These are phyloP conservation scores for Rhabdomys dilectus DNA, from an alignment of 2,113 vertebrate genomes.

Conservation along the genomic window DNA sequence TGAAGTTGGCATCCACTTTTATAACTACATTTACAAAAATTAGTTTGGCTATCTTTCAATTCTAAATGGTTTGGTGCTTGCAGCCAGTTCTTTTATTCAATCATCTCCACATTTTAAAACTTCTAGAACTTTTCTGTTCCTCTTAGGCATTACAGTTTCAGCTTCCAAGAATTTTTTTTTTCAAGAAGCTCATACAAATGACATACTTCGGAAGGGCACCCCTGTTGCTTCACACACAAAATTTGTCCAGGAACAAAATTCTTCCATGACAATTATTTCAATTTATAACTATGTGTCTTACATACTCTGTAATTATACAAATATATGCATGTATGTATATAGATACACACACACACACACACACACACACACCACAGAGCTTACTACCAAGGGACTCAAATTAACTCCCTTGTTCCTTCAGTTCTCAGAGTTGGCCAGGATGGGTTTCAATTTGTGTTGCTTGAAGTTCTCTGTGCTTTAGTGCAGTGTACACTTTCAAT, in stretches of 20 bases:
- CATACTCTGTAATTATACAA: neutral
- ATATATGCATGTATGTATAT: neutral
- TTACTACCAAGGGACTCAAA: neutral
- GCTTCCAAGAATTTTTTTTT: neutral
- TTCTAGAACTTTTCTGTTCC: neutral
- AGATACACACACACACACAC: neutral
- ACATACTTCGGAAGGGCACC: neutral
- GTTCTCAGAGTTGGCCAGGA: neutral
- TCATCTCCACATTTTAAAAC: slow-evolving; percentile 43
- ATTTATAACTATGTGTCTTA: slow-evolving; percentile 27
- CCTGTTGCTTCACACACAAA: neutral
- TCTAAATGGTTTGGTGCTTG: slow-evolving; percentile 32
- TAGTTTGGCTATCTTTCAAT: slow-evolving; percentile 15
- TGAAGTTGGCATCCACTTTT: slow-evolving; percentile 43
- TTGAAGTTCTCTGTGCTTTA: slow-evolving; percentile 20
- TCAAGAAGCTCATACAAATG: neutral
- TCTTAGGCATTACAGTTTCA: neutral
- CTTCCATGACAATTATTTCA: neutral
- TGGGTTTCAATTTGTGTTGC: neutral
- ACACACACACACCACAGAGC: too few species aligned
- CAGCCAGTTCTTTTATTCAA: neutral
- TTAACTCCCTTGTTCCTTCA: neutral
- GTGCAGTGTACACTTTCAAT: neutral
- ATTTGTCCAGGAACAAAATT: slow-evolving; percentile 14
- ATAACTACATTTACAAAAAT: slow-evolving; percentile 32